Evolutionary conservation across 35 echinoderm and acorn worm genomes (phyloP).

Genomic region (Nesometra sesokonis): DNA sequence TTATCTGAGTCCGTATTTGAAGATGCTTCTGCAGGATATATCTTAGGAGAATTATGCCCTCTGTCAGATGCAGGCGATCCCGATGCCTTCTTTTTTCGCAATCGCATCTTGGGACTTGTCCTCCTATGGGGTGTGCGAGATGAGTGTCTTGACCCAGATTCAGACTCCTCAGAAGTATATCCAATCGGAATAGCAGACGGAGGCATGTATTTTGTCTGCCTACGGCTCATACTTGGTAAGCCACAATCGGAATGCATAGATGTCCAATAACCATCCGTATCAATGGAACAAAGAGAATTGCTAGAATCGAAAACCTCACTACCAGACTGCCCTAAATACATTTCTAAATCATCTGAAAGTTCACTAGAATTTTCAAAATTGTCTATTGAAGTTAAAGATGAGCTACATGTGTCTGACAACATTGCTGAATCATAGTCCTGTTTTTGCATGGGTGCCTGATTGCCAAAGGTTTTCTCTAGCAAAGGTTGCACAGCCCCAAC

Average conservation of each 20-base stretch:
- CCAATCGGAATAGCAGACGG: background rate
- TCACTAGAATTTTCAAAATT: background rate
- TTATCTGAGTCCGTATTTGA: background rate
- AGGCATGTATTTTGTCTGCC: background rate
- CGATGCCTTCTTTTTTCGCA: background rate
- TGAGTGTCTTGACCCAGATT: background rate
- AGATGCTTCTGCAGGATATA: background rate
- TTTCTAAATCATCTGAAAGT: background rate
- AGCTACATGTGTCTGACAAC: background rate
- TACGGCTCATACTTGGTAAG: slow-evolving; percentile 10
- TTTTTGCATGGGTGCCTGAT: background rate
- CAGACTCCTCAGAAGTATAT: background rate
- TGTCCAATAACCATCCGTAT: slow-evolving; percentile 94
- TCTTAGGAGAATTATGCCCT: background rate
- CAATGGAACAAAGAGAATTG: slow-evolving; percentile 42
- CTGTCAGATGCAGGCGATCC: background rate
- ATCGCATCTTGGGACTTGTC: background rate
- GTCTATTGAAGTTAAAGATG: background rate
- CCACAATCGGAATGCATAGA: slow-evolving; percentile 99
- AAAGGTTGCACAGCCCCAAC: slow-evolving; percentile 25
- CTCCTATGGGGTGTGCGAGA: background rate
- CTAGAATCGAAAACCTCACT: background rate
- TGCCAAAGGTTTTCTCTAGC: slow-evolving; percentile 67
- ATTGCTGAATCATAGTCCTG: background rate
- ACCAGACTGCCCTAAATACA: background rate